Evolutionary conservation across 1,140 invertebrate genomes (phyloP), one percentile per base, ranked within the genome.

Genomic region (Atta cephalotes): DNA sequence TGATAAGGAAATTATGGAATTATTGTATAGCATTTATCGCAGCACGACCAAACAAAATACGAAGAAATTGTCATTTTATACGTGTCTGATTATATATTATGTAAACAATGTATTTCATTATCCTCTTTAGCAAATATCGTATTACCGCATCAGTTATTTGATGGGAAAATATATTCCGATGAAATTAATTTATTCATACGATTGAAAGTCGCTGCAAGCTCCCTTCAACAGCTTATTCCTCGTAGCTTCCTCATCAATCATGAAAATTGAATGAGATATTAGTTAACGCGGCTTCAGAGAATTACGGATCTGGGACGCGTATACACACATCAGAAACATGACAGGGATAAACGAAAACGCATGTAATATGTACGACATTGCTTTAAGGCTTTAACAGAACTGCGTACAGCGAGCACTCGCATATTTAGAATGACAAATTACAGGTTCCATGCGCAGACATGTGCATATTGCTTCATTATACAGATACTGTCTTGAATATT

Each of bases 221-320:
- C 10, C 18, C 49, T 28, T 28, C 56, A 31, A 25, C n/a, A 9
- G 25, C 39, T 35, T 76, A 84, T 62, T 74, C 49, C 3, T 18
- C 53, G 56, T 28, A 76, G 80, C 18, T 49, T 49, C 28, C 80
- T 84, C 80, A 84, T 76, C 68, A 72, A 82, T 84, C 80, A 74
- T 49, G 56, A 76, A 58, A 74, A 63, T 58, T 62, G 35, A 56
- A 16, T 39, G 25, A 21, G 35, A 84, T 74, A 35, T 82, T 56
- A 56, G 39, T 84, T 76, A 84, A 84, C 45, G 39, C 56, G 35
- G 18, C 4, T 76, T 70, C 70, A 18, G 62, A 39, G 39, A n/a
- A 76, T 84, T 62, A 51, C 39, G 25, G 18, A 63, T 51, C n/a
- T 31, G 39, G n/a, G 31, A 45, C 31, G 28, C 65, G 14, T n/a